A percentile compares a stretch with the other conserved stretches of the same genome.
Evolutionary conservation across 2,888 invertebrate species (phyloP).

Genomic region (Steinernema carpocapsae): DNA sequence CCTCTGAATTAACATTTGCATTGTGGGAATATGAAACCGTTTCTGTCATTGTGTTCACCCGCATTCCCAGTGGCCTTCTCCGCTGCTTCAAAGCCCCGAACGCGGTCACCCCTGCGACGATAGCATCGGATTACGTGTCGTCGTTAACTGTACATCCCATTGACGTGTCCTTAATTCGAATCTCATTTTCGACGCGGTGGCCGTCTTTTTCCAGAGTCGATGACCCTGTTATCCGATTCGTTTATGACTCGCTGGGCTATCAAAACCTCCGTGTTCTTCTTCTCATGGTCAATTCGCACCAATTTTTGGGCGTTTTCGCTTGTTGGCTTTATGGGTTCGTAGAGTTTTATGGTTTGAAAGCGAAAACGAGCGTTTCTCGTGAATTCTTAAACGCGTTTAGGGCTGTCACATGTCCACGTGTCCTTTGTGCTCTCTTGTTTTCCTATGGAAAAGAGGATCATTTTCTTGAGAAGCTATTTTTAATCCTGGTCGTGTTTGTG

Average conservation of each 20-base stretch:
- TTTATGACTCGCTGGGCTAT: conserved; percentile 11
- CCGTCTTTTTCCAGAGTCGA: conserved; percentile 21
- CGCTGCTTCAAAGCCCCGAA: too few relatives aligned
- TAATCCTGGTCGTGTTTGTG: too few relatives aligned
- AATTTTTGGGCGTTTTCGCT: background rate
- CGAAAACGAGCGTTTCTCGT: too few relatives aligned
- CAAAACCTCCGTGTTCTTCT: background rate
- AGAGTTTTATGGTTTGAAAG: too few relatives aligned
- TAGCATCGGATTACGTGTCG: conserved; percentile 29
- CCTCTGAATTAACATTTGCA: conserved; percentile 27
- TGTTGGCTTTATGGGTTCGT: background rate
- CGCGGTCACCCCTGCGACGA: conserved; percentile 1
- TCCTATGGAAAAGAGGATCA: too few relatives aligned
- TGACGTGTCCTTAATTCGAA: conserved; percentile 16
- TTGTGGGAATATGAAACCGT: conserved; percentile 16
- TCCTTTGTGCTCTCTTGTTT: too few relatives aligned
- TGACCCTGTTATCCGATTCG: conserved; percentile 33
- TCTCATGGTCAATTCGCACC: background rate
- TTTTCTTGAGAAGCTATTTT: too few relatives aligned
- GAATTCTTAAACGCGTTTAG: too few relatives aligned
- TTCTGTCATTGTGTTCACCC: background rate
- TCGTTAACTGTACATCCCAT: conserved; percentile 27
- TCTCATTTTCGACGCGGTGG: background rate
- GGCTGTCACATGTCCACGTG: too few relatives aligned
- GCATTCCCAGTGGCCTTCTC: background rate